Base-by-base conservation (phyloP, 1,140 invertebrate species). In the Acromyrmex heyeri region DNA sequence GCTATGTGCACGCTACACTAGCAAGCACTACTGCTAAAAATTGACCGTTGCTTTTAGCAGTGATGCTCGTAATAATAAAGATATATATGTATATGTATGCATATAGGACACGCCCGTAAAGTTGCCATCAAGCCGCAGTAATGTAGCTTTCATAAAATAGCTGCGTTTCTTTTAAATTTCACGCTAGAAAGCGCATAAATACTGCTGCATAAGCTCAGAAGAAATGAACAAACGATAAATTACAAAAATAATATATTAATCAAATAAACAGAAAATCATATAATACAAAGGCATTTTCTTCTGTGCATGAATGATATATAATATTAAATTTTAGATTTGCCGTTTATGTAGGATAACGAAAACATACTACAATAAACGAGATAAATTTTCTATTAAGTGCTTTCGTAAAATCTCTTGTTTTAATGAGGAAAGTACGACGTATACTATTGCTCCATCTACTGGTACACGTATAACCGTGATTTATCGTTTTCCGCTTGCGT, bases 11-110 rank as follows among this genome's bases (percentile, higher is more conserved):
- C 6, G 44, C 27, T 64, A 27, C 18, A 38, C 44, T 38, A 8
- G 38, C 44, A 55, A n/a, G 30, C 24, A 50, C 62, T 78, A 50
- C 30, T 27, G 18, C 62, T 34, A 55, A n/a, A 53, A 67, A 57
- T 55, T 79, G 62, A 79, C 27, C 38, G 48, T 79, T 79, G 62
- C 62, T 79, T 67, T 79, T 55, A 79, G 62, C 48, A 61, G 18
- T 30, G 24, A 53, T 34, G 27, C 27, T 79, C 48, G 14, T 79
- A 65, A 65, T 50, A 62, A 44, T 30, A 53, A 21, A 44, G 21
- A 77, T n/a, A 48, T 27, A 24, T 18, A 44, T 24, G 10, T 12
- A 79, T 12, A 57, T 24, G 10, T 12, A 79, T 18, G 34, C 48
- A 62, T 53, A 65, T 34, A 53, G 12, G 30, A 67, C 59, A 48